Conservation (phyloP, 2,888 invertebrate species). For the Apamea anceps region DNA sequence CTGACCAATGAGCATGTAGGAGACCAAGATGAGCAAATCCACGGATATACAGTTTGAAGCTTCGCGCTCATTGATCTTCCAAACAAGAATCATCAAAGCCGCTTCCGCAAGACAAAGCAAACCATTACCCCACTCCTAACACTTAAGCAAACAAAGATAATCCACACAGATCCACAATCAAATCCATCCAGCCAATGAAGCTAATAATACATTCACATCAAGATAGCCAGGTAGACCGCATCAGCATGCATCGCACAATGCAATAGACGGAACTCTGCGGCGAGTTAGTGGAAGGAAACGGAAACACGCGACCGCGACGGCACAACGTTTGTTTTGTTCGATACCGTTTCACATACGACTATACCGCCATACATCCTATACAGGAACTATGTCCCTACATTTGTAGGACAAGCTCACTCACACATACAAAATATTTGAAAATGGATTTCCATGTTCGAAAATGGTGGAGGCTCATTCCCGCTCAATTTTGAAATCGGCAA, state of each 20-base stretch:
- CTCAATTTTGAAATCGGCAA: no score
- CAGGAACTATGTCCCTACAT: slow-evolving; percentile 18
- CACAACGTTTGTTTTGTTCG: slow-evolving; percentile 67
- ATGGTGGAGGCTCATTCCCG: not conserved
- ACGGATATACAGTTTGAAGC: not conserved
- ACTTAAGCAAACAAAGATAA: slow-evolving; percentile 30
- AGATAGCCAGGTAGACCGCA: slow-evolving; percentile 59
- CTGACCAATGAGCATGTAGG: not conserved
- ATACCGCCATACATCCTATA: slow-evolving; percentile 33
- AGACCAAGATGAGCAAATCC: not conserved
- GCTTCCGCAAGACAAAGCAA: slow-evolving; percentile 17
- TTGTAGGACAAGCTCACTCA: not conserved
- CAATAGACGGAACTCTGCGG: slow-evolving; percentile 76
- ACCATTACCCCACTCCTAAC: slow-evolving; percentile 22
- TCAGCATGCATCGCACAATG: slow-evolving; percentile 71
- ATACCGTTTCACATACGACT: slow-evolving; percentile 67
- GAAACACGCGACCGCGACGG: slow-evolving; percentile 73
- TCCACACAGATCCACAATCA: slow-evolving; percentile 37
- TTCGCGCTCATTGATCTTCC: slow-evolving; percentile 2
- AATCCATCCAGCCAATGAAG: slow-evolving; percentile 43
- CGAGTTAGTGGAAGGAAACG: slow-evolving; percentile 75
- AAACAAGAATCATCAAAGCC: slow-evolving; percentile 30
- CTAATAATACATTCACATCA: slow-evolving; percentile 61
- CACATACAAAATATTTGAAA: not conserved
- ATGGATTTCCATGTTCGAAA: slow-evolving; percentile 3